phyloP scores from a whole-genome alignment of 2,888 invertebrate species.

The Lithosia quadra region DNA sequence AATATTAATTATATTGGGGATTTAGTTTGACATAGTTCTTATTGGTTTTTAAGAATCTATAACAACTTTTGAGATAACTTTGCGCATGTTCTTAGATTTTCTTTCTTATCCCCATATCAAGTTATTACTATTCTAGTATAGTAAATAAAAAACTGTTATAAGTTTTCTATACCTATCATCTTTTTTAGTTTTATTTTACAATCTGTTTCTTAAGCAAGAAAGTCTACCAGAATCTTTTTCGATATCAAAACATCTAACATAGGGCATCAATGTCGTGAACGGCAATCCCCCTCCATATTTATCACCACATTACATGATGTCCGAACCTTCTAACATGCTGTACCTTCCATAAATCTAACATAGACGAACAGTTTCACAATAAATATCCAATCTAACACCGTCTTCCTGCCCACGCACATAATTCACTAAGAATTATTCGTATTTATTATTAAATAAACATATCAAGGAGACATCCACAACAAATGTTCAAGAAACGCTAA shows the following conservation, averaged over 20 bases:
- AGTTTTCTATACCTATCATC: background rate
- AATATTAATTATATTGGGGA: background rate
- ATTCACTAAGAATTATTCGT: slow-evolving; percentile 82
- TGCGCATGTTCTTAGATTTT: background rate
- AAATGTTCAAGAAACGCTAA: slow-evolving; percentile 75
- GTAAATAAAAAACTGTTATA: no score
- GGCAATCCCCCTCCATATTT: slow-evolving; percentile 43
- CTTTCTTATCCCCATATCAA: background rate
- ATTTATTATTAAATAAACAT: slow-evolving; percentile 85
- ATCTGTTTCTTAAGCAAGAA: background rate
- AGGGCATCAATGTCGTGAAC: slow-evolving; percentile 44
- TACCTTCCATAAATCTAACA: slow-evolving; percentile 77
- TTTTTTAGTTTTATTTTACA: background rate
- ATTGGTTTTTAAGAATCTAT: background rate
- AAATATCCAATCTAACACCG: slow-evolving; percentile 83
- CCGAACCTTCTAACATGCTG: slow-evolving; percentile 36
- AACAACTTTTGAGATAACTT: background rate
- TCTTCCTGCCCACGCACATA: slow-evolving; percentile 83
- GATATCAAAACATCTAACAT: slow-evolving; percentile 35
- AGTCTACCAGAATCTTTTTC: background rate
- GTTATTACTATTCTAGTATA: background rate
- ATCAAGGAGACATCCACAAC: slow-evolving; percentile 79
- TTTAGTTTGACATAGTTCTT: background rate
- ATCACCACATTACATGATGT: slow-evolving; percentile 48
- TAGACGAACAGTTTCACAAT: slow-evolving; percentile 78